Evolutionary conservation across 2,113 vertebrate species (phyloP).

Genomic region (Sceloporus tristichus): DNA sequence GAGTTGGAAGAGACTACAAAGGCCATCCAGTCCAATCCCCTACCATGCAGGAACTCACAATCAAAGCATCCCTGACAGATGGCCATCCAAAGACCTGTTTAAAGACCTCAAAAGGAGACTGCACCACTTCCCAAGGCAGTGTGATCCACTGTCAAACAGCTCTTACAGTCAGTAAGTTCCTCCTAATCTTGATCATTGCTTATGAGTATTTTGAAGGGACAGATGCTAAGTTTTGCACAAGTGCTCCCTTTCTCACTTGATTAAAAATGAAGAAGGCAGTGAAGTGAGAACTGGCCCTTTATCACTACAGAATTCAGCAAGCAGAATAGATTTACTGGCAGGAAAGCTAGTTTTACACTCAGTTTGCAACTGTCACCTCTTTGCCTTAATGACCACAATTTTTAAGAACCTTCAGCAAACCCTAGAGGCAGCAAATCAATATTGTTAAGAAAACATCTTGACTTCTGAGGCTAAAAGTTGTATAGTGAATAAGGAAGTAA

Average conservation of each 20-base stretch:
- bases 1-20: no score
- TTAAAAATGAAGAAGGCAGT: no score
- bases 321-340: constrained; percentile 6
- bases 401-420: constrained; percentile 20
- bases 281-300: constrained; percentile 8
- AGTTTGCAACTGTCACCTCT: constrained; percentile 12
- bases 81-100: no score
- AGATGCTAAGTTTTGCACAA: background rate
- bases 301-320: background rate
- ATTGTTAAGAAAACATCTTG: constrained; percentile 21
- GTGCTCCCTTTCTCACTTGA: background rate
- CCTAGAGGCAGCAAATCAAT: constrained; percentile 43
- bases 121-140: no score
- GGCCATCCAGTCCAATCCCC: no score
- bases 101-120: no score
- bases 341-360: constrained; percentile 16
- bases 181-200: background rate
- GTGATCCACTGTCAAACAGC: no score
- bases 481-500: background rate
- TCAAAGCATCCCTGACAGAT: no score
- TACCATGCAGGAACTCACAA: no score
- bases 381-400: constrained; percentile 14
- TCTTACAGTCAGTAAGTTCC: no score
- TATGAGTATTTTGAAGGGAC: background rate
- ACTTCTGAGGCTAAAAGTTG: constrained; percentile 15